These are phyloP conservation scores for Heteropelma amictum DNA, from an alignment of 2,888 invertebrate species.

Conservation along the genomic window DNA sequence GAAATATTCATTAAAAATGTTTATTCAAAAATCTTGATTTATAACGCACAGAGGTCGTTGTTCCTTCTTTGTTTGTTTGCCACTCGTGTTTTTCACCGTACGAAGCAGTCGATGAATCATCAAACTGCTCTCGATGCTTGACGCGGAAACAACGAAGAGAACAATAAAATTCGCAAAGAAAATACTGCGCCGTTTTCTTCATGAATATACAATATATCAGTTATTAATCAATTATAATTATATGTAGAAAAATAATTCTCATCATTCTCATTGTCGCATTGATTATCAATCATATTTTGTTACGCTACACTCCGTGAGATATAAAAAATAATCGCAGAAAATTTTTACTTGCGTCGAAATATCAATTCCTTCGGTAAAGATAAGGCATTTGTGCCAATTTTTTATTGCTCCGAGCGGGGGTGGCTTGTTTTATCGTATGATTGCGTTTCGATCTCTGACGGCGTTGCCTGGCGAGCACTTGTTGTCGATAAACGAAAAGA, in stretches of 20 bases:
- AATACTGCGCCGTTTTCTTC: not conserved
- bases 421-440: not conserved
- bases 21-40: not conserved
- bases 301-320: too few relatives aligned
- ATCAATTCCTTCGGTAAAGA: not conserved
- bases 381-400: not conserved
- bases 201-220: too few relatives aligned
- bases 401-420: not conserved
- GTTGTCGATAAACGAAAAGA: conserved; percentile 71
- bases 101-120: not conserved
- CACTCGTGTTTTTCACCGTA: not conserved
- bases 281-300: too few relatives aligned
- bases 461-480: conserved; percentile 58
- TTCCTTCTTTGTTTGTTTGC: not conserved
- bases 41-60: not conserved
- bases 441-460: conserved; percentile 32
- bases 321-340: not conserved
- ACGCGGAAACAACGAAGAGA: not conserved
- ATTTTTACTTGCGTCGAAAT: not conserved
- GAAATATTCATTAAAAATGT: not conserved
- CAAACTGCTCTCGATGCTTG: not conserved
- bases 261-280: too few relatives aligned
- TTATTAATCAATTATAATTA: too few relatives aligned
- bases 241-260: too few relatives aligned
- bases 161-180: not conserved